These are phyloP conservation scores for Acanthaster planci DNA, from an alignment of 35 echinoderm and acorn worm genomes.

Conservation along the genomic window DNA sequence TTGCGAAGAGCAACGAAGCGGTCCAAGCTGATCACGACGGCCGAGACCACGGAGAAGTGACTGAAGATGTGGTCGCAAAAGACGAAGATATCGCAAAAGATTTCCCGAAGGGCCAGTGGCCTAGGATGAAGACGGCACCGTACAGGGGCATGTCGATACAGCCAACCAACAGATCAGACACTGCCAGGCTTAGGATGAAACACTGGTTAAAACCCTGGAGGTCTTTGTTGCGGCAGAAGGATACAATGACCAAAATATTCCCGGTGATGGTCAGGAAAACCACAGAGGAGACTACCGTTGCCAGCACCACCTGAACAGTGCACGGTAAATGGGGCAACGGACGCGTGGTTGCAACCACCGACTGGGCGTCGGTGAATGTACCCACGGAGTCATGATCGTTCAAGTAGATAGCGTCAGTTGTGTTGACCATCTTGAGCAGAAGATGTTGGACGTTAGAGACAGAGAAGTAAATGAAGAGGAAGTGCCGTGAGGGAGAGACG, in stretches of 20 bases:
- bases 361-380: too few species aligned
- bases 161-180: constrained; percentile 64
- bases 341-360: background rate
- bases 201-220: constrained; percentile 57
- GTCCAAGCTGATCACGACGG: constrained; percentile 44
- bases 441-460: too few species aligned
- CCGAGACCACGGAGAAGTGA: constrained; percentile 38
- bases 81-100: constrained; percentile 42
- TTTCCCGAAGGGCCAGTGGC: constrained; percentile 39
- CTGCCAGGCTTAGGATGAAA: constrained; percentile 66
- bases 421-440: too few species aligned
- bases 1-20: constrained; percentile 33
- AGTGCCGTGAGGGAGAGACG: too few species aligned
- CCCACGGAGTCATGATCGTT: too few species aligned
- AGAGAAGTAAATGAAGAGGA: too few species aligned
- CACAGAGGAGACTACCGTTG: constrained; percentile 3
- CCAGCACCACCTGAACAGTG: background rate
- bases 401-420: too few species aligned
- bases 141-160: constrained; percentile 51
- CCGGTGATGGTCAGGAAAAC: constrained; percentile 35
- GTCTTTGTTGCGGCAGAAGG: constrained; percentile 44
- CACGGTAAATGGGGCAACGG: background rate
- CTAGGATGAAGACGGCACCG: constrained; percentile 17
- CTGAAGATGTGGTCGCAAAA: constrained; percentile 49
- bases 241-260: constrained; percentile 51